A percentile compares a stretch with the other conserved stretches of the same genome.
Evolutionary conservation across 2,888 invertebrate species (phyloP).

Genomic region (Trichogramma dendrolimi): DNA sequence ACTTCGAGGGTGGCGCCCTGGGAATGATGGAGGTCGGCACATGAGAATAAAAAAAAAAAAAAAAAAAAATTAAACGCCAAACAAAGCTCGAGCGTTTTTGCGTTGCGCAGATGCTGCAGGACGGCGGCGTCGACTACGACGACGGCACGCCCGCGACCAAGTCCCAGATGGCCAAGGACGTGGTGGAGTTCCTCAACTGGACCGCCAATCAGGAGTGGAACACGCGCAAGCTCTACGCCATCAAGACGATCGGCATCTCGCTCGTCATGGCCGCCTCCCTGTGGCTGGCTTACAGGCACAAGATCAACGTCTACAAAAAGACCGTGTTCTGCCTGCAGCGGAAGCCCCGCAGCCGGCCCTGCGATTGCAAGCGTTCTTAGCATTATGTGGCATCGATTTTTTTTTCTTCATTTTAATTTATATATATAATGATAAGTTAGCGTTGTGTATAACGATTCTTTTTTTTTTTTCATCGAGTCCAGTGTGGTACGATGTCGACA

Average conservation of each 20-base stretch:
- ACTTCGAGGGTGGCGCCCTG: constrained; percentile 95
- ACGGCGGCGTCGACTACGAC: constrained; percentile 65
- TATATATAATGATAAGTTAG: too few species aligned
- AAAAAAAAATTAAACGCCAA: background rate
- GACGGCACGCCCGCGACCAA: constrained; percentile 89
- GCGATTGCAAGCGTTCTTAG: too few species aligned
- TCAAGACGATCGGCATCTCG: constrained; percentile 71
- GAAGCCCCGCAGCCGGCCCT: too few species aligned
- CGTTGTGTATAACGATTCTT: too few species aligned
- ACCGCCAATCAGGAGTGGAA: constrained; percentile 87
- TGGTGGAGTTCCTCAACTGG: constrained; percentile 89
- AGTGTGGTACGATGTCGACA: too few species aligned
- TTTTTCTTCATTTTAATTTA: too few species aligned
- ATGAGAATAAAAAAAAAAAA: too few species aligned
- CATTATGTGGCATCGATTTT: too few species aligned
- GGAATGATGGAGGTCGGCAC: constrained; percentile 76
- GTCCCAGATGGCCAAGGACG: constrained; percentile 95
- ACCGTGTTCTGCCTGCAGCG: constrained; percentile 67
- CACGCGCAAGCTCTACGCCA: constrained; percentile 72
- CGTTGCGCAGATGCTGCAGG: constrained; percentile 32
- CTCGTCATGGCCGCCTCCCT: constrained; percentile 59
- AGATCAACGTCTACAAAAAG: constrained; percentile 75
- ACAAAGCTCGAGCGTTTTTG: background rate
- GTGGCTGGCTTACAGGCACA: constrained; percentile 78
- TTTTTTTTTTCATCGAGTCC: too few species aligned